Evolutionary conservation across 2,888 invertebrate genomes (phyloP).

Genomic region (Ormyrus rosae): DNA sequence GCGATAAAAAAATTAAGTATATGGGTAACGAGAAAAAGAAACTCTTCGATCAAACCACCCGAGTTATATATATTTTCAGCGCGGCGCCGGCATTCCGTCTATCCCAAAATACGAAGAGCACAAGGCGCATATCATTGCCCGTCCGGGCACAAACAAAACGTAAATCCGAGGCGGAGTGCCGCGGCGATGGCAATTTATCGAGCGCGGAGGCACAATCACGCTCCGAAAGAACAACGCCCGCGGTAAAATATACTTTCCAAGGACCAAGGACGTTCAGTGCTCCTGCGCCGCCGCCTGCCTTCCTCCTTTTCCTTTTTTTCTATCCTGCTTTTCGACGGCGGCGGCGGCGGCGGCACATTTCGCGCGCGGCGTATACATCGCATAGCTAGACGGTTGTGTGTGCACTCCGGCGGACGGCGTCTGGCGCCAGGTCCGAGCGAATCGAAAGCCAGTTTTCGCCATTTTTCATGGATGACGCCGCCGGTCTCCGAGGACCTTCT

Average conservation of each 20-base stretch:
- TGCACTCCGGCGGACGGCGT: slow-evolving; percentile 46
- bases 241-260: slow-evolving; percentile 41
- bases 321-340: not conserved
- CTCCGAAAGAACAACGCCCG: slow-evolving; percentile 8
- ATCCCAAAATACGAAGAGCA: too few species aligned
- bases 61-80: too few species aligned
- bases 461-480: slow-evolving; percentile 24
- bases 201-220: not conserved
- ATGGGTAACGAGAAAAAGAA: too few species aligned
- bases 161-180: not conserved
- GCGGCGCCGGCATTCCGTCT: too few species aligned
- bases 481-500: too few species aligned
- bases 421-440: slow-evolving; percentile 61
- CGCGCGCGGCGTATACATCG: not conserved
- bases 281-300: slow-evolving; percentile 53
- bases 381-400: slow-evolving; percentile 34
- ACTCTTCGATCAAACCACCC: too few species aligned
- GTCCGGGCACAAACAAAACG: not conserved
- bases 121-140: too few species aligned
- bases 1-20: too few species aligned
- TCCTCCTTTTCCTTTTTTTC: slow-evolving; percentile 8
- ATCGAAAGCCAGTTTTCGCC: slow-evolving; percentile 38
- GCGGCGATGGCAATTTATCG: not conserved
- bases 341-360: not conserved
- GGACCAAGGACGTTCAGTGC: slow-evolving; percentile 70